Percentiles rank a stretch among this genome's conserved stretches.
phyloP scores from a whole-genome alignment of 2,113 vertebrate genomes.

The Zosterops lateralis region DNA sequence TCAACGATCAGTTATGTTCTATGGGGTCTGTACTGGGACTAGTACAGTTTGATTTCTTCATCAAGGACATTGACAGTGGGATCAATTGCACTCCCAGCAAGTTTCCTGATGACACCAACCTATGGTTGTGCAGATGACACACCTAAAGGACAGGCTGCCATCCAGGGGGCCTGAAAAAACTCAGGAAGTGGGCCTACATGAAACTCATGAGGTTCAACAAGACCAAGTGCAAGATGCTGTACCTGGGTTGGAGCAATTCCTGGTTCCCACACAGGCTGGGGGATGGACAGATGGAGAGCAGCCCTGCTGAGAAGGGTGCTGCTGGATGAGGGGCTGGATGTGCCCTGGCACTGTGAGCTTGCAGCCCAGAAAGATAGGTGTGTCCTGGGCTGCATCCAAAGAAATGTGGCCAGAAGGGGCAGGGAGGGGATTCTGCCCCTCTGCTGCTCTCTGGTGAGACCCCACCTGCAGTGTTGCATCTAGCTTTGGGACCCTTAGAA shows the following conservation, averaged over 20 bases:
- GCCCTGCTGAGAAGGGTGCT: rapidly evolving
- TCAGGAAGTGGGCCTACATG: not conserved
- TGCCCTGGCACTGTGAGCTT: not conserved
- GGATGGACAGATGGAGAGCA: not conserved
- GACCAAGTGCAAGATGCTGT: not conserved
- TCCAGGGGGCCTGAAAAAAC: not conserved
- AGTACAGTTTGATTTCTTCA: not conserved
- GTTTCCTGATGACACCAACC: not conserved
- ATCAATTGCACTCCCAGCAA: not conserved
- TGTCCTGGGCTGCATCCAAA: not conserved
- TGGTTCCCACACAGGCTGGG: not conserved
- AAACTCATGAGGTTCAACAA: not conserved
- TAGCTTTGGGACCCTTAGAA: not conserved
- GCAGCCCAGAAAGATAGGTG: not conserved
- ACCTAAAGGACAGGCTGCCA: not conserved
- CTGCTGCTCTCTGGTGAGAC: not conserved
- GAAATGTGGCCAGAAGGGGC: rapidly evolving
- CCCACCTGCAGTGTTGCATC: not conserved
- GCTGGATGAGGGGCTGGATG: not conserved
- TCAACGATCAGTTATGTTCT: not conserved
- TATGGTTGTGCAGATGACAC: not conserved
- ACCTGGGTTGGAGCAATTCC: too few species aligned
- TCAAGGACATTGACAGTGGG: not conserved
- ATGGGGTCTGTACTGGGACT: not conserved
- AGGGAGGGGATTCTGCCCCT: not conserved